Evolutionary conservation across 2,797 vertebrate species (phyloP).

Genomic region (Paramormyrops hopkinsi): DNA sequence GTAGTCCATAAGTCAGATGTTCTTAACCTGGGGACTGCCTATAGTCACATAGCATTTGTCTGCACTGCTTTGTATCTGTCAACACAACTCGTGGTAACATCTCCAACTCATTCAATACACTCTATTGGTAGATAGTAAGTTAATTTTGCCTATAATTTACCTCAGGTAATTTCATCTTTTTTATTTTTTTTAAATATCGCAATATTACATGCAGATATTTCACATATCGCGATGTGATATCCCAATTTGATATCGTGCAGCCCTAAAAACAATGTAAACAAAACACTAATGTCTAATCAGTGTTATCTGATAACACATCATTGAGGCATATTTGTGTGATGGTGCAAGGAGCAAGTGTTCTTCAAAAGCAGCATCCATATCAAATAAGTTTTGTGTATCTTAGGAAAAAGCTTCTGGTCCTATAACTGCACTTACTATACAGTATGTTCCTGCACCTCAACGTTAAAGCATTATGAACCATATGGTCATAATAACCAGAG

Average conservation of each 20-base stretch:
- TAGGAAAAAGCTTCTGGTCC: background rate
- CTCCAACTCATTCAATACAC: background rate
- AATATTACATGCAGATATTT: background rate
- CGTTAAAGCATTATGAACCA: background rate
- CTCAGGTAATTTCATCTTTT: background rate
- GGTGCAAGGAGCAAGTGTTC: background rate
- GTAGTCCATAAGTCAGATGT: background rate
- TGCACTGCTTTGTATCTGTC: background rate
- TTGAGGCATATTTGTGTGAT: background rate
- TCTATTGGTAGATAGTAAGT: background rate
- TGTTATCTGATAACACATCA: background rate
- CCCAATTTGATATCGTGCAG: background rate
- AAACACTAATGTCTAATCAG: background rate
- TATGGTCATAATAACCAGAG: background rate
- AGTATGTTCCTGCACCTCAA: background rate
- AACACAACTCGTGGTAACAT: background rate
- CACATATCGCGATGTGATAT: background rate
- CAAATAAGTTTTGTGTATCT: background rate
- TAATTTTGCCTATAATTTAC: background rate
- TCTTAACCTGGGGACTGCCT: background rate
- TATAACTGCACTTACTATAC: background rate
- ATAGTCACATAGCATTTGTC: background rate
- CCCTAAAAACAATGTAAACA: background rate
- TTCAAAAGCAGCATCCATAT: background rate
- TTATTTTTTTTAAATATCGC: background rate